These are phyloP conservation scores for Enteromius mattozi DNA, from an alignment of 2,797 vertebrate species.

Conservation along the genomic window DNA sequence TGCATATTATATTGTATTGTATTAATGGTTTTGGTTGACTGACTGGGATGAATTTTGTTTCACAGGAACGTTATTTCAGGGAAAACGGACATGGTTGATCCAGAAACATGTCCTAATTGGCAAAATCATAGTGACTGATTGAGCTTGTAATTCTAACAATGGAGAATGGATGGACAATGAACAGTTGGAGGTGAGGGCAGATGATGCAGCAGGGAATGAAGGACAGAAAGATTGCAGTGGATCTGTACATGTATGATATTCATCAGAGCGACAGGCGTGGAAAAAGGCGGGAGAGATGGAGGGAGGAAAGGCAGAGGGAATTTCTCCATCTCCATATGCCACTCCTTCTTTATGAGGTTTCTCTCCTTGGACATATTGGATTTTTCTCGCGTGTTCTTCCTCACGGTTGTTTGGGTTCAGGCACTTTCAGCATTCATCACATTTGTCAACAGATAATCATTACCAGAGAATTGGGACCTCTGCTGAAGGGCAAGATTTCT, in stretches of 20 bases:
- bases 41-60: neutral
- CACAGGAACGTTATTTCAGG: neutral
- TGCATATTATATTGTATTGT: too few species aligned
- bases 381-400: slow-evolving; percentile 26
- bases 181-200: slow-evolving; percentile 44
- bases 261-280: slow-evolving; percentile 70
- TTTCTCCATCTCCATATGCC: slow-evolving; percentile 69
- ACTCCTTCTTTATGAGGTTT: slow-evolving; percentile 70
- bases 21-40: neutral
- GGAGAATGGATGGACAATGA: slow-evolving; percentile 31
- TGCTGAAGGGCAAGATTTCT: slow-evolving; percentile 32
- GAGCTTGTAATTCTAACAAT: slow-evolving; percentile 18
- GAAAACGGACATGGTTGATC: neutral
- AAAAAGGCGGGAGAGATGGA: slow-evolving; percentile 57
- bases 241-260: slow-evolving; percentile 73
- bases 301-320: slow-evolving; percentile 58
- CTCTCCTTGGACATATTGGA: slow-evolving; percentile 60
- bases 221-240: slow-evolving; percentile 66
- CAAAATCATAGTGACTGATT: neutral
- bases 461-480: slow-evolving; percentile 40
- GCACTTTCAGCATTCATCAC: slow-evolving; percentile 38
- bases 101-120: slow-evolving; percentile 13
- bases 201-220: slow-evolving; percentile 57
- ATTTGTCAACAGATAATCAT: slow-evolving; percentile 52
- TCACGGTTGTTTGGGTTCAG: slow-evolving; percentile 39